Conservation (phyloP, 2,113 vertebrate species). For the Semnornis frantzii region DNA sequence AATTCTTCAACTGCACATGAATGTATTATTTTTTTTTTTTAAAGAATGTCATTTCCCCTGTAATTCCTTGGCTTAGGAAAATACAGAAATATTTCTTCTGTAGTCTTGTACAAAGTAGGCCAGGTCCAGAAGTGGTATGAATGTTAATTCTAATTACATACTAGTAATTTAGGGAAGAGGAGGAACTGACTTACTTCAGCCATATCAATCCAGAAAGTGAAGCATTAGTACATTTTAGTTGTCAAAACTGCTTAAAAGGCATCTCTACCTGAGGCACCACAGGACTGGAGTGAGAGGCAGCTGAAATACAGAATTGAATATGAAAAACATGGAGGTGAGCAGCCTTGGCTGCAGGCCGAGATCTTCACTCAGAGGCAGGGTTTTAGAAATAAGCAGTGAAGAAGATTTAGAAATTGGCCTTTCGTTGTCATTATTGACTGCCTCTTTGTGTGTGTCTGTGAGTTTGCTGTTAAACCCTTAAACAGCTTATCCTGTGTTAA, state of each 20-base stretch:
- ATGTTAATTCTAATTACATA: background rate
- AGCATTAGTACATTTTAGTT: background rate
- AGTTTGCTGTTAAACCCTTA: background rate
- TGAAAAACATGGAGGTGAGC: background rate
- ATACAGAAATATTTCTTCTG: background rate
- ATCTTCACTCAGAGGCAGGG: background rate
- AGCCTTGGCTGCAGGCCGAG: background rate
- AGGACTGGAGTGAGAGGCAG: background rate
- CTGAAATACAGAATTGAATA: background rate
- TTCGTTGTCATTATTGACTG: background rate
- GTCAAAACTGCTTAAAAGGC: background rate
- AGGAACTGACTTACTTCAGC: background rate
- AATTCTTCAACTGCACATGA: background rate
- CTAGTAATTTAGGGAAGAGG: background rate
- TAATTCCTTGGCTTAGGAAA: background rate
- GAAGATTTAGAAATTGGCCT: background rate
- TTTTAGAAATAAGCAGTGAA: background rate
- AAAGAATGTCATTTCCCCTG: background rate
- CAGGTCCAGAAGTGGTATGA: background rate
- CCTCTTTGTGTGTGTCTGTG: background rate
- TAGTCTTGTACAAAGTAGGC: background rate
- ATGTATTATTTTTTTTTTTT: background rate
- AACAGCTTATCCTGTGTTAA: background rate
- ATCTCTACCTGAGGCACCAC: background rate
- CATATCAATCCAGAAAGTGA: background rate